Evolutionary conservation across 2,113 vertebrate species (phyloP).

Genomic region (Chunga burmeisteri): DNA sequence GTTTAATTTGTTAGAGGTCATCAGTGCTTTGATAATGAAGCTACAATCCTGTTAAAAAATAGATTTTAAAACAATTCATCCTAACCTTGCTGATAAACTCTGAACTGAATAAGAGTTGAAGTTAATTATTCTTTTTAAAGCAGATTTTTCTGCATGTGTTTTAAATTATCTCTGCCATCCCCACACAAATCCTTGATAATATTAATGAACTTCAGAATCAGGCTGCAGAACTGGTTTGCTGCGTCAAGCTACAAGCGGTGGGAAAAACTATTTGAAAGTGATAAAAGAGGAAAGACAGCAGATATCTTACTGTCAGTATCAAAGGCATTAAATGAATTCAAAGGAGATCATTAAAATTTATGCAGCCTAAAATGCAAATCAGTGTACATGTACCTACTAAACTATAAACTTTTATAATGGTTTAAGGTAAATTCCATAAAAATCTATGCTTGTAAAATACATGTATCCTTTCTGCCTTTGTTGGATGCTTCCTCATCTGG

Average conservation of each 20-base stretch:
- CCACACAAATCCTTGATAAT: not conserved
- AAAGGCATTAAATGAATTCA: not conserved
- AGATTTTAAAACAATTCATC: not conserved
- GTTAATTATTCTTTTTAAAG: not conserved
- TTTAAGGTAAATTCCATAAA: not conserved
- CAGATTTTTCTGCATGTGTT: not conserved
- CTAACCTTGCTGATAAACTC: not conserved
- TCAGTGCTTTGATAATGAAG: not conserved
- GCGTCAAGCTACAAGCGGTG: fast-evolving
- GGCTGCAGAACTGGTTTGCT: not conserved
- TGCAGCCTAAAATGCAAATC: not conserved
- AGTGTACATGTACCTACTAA: not conserved
- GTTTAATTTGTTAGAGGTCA: not conserved
- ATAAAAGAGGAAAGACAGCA: not conserved
- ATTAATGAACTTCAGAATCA: not conserved
- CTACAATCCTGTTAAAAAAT: not conserved
- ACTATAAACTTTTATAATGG: not conserved
- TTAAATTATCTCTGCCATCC: conserved; percentile 1
- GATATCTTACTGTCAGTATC: not conserved
- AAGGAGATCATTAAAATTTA: not conserved
- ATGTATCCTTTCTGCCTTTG: not conserved
- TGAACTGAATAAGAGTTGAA: not conserved
- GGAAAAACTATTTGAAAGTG: not conserved
- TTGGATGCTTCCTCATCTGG: not conserved
- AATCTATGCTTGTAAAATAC: not conserved